phyloP scores from a whole-genome alignment of 1,140 invertebrate species.

The Gonioctena quinquepunctata region DNA sequence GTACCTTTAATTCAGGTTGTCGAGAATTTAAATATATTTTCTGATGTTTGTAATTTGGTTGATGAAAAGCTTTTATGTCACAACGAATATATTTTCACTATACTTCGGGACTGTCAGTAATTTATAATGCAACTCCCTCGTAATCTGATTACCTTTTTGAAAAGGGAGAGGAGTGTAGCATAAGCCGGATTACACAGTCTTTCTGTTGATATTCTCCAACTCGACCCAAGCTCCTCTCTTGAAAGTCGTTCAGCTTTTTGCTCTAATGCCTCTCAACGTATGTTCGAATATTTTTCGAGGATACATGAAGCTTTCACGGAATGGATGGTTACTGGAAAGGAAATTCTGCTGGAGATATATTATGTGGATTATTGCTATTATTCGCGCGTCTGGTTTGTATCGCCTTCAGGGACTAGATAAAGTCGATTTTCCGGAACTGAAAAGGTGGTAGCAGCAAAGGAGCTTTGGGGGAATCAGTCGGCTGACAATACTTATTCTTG shows the following conservation, averaged over 20 bases:
- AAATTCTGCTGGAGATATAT: not conserved
- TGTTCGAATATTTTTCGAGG: not conserved
- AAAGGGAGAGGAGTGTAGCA: not conserved
- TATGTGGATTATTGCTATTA: not conserved
- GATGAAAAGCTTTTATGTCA: too few species aligned
- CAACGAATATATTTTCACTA: not conserved
- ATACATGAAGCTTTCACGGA: not conserved
- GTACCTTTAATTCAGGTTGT: too few species aligned
- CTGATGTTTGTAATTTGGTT: too few species aligned
- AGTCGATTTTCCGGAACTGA: too few species aligned
- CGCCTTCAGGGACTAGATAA: too few species aligned
- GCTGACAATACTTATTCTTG: too few species aligned
- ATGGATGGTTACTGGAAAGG: not conserved
- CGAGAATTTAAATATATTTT: too few species aligned
- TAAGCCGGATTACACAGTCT: not conserved
- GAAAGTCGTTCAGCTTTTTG: not conserved
- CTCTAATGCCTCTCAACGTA: not conserved
- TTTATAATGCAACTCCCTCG: not conserved
- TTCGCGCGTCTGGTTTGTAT: too few species aligned
- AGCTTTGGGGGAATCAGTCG: too few species aligned
- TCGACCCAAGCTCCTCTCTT: not conserved
- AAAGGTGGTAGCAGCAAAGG: too few species aligned
- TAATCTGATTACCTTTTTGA: not conserved
- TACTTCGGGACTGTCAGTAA: not conserved
- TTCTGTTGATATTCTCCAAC: not conserved